These are phyloP conservation scores for Erebia aethiops DNA, from an alignment of 2,888 invertebrate genomes.

Conservation along the genomic window DNA sequence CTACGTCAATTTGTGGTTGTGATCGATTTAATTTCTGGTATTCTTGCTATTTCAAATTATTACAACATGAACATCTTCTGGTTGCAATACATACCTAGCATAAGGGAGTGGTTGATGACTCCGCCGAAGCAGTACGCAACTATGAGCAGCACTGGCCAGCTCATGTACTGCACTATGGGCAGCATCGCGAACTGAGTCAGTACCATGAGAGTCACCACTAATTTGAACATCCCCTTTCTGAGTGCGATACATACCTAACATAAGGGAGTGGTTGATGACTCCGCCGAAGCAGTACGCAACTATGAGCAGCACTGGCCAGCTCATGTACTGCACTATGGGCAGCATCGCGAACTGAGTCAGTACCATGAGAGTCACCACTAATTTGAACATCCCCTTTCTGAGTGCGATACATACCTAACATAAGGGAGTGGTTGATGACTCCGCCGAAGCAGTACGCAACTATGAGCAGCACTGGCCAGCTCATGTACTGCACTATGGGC, in stretches of 20 bases:
- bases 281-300: slow-evolving; percentile 97
- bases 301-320: slow-evolving; percentile 90
- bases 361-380: slow-evolving; percentile 94
- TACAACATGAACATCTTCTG: slow-evolving; percentile 87
- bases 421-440: slow-evolving; percentile 96
- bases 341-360: slow-evolving; percentile 86
- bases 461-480: slow-evolving; percentile 90
- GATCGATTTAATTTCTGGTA: too few relatives aligned
- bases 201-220: slow-evolving; percentile 94
- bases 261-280: slow-evolving; percentile 96
- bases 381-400: slow-evolving; percentile 93
- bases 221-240: slow-evolving; percentile 93
- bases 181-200: slow-evolving; percentile 86
- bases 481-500: slow-evolving; percentile 88
- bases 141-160: slow-evolving; percentile 90
- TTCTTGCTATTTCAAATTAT: too few relatives aligned
- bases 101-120: slow-evolving; percentile 96
- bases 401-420: slow-evolving; percentile 86
- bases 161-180: slow-evolving; percentile 88
- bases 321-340: slow-evolving; percentile 88
- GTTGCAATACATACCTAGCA: slow-evolving; percentile 88
- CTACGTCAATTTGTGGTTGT: too few relatives aligned
- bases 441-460: slow-evolving; percentile 97
- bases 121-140: slow-evolving; percentile 97
- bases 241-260: slow-evolving; percentile 86